Evolutionary conservation across 2,113 vertebrate species (phyloP).

Genomic region (Hiodon alosoides): DNA sequence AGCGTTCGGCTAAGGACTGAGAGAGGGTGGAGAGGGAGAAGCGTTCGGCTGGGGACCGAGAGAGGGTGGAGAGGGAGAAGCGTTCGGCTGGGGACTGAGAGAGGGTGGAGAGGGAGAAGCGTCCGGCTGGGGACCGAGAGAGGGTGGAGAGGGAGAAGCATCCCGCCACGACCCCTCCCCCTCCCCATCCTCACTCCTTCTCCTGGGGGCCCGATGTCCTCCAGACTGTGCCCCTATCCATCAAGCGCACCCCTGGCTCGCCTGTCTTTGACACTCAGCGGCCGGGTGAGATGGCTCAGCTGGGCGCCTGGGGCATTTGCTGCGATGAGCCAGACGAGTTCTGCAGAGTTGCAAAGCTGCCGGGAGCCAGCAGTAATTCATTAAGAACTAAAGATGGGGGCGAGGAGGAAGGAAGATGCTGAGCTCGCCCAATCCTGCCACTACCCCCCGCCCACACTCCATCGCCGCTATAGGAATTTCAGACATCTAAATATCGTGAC

Average conservation of each 20-base stretch:
- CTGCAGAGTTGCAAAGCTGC: constrained; percentile 59
- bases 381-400: constrained; percentile 52
- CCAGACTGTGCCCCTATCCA: not conserved
- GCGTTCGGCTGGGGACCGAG: too few relatives aligned
- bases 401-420: constrained; percentile 53
- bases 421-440: constrained; percentile 41
- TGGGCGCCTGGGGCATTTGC: constrained; percentile 3
- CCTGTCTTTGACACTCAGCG: not conserved
- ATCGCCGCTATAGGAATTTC: too few relatives aligned
- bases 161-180: constrained; percentile 19
- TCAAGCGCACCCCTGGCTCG: not conserved
- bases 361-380: constrained; percentile 61
- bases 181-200: constrained; percentile 9
- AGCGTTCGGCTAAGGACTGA: too few relatives aligned
- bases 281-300: too few relatives aligned
- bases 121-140: too few relatives aligned
- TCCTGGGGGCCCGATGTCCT: not conserved
- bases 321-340: constrained; percentile 39
- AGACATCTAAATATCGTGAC: not conserved
- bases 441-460: constrained; percentile 16
- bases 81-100: too few relatives aligned
- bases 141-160: too few relatives aligned
- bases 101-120: too few relatives aligned
- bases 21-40: too few relatives aligned
- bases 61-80: too few relatives aligned